Percentiles rank a stretch among this genome's conserved stretches.
Conservation (phyloP, 2,888 invertebrate species). For the Leucophenga montana region DNA sequence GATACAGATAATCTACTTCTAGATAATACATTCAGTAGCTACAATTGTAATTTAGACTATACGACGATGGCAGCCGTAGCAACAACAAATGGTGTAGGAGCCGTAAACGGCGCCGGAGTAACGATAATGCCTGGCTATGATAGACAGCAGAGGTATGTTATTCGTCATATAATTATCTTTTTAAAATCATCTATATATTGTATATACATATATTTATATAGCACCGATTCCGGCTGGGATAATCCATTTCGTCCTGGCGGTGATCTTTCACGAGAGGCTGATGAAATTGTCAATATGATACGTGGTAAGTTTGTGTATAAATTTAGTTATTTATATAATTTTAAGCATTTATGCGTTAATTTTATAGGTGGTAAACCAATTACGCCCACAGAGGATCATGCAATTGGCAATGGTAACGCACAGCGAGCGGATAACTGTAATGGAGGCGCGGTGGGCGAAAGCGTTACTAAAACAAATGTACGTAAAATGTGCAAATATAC, state of each 20-base stretch:
- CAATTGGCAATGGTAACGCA: conserved; percentile 71
- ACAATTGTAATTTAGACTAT: conserved; percentile 68
- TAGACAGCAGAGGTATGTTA: conserved; percentile 71
- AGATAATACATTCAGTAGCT: conserved; percentile 67
- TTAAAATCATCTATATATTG: too few species aligned
- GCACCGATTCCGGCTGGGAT: conserved; percentile 97
- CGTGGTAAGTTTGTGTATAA: conserved; percentile 76
- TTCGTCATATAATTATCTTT: too few species aligned
- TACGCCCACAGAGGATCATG: conserved; percentile 72
- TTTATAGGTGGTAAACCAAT: conserved; percentile 72
- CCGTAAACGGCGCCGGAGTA: background rate
- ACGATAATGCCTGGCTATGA: conserved; percentile 67
- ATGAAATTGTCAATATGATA: conserved; percentile 95
- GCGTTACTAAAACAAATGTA: conserved; percentile 72
- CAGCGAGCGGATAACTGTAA: conserved; percentile 69
- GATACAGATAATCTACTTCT: conserved; percentile 56
- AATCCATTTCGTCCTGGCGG: conserved; percentile 98
- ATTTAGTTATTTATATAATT: background rate
- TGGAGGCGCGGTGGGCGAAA: conserved; percentile 58
- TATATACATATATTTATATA: conserved; percentile 73
- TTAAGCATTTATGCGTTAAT: background rate
- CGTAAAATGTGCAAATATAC: conserved; percentile 30
- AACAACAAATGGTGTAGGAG: conserved; percentile 50
- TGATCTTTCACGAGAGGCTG: conserved; percentile 90
- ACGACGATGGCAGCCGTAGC: conserved; percentile 68